Base-by-base conservation (phyloP, 2,797 vertebrate species). In the Remorina albescens region DNA sequence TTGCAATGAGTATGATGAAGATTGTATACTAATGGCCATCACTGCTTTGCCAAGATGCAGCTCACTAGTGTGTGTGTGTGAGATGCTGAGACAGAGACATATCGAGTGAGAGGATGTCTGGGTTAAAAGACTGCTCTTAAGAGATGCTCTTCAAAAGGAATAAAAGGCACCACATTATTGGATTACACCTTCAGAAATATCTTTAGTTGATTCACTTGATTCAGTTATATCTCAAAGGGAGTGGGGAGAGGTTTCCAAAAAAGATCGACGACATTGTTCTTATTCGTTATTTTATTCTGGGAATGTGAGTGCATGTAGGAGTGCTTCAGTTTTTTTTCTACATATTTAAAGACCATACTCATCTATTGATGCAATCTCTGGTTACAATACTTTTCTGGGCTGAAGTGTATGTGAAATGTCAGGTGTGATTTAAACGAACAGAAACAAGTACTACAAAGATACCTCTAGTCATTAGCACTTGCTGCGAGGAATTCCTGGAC, bases 381-480 rank as follows among this genome's bases (percentile, higher is more conserved):
- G n/a, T n/a, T n/a, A n/a, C n/a, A n/a, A n/a, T n/a, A n/a, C n/a
- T n/a, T 44, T n/a, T 36, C 21, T 1, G 2, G 21, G 41, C 8
- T 39, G 4, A 36, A 56, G 2, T 7, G 8, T 50, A 23, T 58
- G 34, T 37, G 25, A 56, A 61, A 58, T 21, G 37, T 41, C 19
- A 65, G 49, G 39, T 28, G 42, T 18, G 26, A 34, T 15, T 25
- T 37, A 41, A 34, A 51, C 44, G 18, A 16, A 58, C 25, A 70
- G 39, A 23, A 34, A 53, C 28, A 36, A 50, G 51, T 3, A 63
- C 10, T 18, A 7, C n/a, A 32, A 2, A 34, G 13, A 39, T 94
- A 97, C 98, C 96, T 91, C 94, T 95, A 76, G 94, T 91, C 1
- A 86, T 86, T 63, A 93, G 91, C 51, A 93, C 90, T 13, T 95